Evolutionary conservation across 2,797 vertebrate genomes (phyloP), one percentile per base, ranked within the genome.

Genomic region (Liparis tanakae): DNA sequence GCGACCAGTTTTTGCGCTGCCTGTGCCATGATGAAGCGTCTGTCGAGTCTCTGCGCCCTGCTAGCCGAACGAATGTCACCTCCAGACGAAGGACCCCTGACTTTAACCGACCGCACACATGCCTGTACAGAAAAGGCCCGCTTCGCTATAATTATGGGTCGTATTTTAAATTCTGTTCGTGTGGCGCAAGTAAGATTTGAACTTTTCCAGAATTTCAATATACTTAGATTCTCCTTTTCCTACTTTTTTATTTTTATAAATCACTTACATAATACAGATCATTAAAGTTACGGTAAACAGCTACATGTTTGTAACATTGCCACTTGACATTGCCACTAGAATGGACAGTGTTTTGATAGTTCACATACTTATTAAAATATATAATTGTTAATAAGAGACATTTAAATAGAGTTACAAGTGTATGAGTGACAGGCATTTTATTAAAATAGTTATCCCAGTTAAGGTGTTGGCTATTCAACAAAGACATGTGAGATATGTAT

Each of bases 11-110:
- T 95, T 84, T 96, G 95, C 71, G 94, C 94, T 5, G 94, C 94
- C 77, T 96, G 96, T 2, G 96, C 97, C 97, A 98, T 97, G 70
- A 51, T 93, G 76, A 78, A 25, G 56, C 4, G 15, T 58, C 76
- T 46, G n/a, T 56, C 36, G 64, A 70, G 72, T 60, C 75, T 73
- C 48, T n/a, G 64, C 36, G 58, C 2, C 37, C 20, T 50, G 68
- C 65, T 77, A 83, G 46, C 79, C 67, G 18, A 71, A 81, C 91
- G 93, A 95, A 95, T 94, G 94, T 95, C 94, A 95, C 95, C 95
- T 94, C 92, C 92, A 94, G 70, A 14, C 15, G 56, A 85, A 93
- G 89, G 93, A 92, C 93, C 93, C 77, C 0, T 3, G 13, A 10
- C 1, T 7, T 2, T 34, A 80, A 90, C 53, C 76, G 85, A 41